phyloP scores from a whole-genome alignment of 2,113 vertebrate genomes.

The Eupsittula cactorum region DNA sequence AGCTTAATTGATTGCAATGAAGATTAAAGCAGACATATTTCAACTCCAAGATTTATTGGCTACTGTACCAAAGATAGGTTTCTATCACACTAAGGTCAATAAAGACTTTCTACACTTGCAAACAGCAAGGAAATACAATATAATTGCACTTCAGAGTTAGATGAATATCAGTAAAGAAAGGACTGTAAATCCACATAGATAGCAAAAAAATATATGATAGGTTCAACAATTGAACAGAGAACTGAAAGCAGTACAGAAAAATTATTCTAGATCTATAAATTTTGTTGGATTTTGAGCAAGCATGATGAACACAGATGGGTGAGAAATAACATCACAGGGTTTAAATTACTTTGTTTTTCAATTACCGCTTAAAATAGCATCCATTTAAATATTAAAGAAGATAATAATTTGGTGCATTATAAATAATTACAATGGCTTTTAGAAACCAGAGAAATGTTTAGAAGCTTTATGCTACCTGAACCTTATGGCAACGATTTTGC shows the following conservation, averaged over 20 bases:
- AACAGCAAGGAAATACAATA: conserved; percentile 38
- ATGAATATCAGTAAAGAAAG: neutral
- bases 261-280: neutral
- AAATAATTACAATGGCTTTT: neutral
- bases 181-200: neutral
- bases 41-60: conserved; percentile 43
- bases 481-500: neutral
- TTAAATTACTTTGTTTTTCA: neutral
- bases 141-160: conserved; percentile 40
- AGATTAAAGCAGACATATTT: conserved; percentile 52
- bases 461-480: neutral
- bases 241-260: neutral
- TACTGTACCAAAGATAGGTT: conserved; percentile 24
- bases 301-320: neutral
- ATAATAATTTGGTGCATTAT: neutral
- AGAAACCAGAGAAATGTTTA: neutral
- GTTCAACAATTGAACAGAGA: neutral
- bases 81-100: conserved; percentile 34
- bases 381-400: conserved; percentile 13
- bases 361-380: neutral
- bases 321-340: neutral
- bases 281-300: neutral
- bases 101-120: conserved; percentile 36
- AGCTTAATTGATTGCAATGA: conserved; percentile 58
- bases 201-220: neutral